Evolutionary conservation across 2,888 invertebrate genomes (phyloP).

Genomic region (Eupelmus urozonus): DNA sequence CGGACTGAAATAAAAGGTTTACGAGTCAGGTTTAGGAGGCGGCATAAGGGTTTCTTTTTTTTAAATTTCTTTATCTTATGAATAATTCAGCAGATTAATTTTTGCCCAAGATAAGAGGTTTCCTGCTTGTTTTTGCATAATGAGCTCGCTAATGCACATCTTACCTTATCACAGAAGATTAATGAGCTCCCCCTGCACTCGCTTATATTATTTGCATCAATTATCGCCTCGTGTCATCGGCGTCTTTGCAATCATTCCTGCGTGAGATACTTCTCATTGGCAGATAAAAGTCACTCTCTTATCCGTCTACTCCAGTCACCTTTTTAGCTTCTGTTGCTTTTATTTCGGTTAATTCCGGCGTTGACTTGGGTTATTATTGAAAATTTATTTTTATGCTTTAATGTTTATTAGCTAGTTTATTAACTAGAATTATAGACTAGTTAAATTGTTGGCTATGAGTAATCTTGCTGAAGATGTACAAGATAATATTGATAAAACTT

Average conservation of each 20-base stretch:
- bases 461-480: too few relatives aligned
- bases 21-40: background rate
- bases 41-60: background rate
- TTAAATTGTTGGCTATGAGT: too few relatives aligned
- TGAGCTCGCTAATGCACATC: conserved; percentile 31
- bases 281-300: conserved; percentile 7
- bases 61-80: conserved; percentile 13
- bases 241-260: background rate
- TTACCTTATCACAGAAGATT: conserved; percentile 41
- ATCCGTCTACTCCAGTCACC: background rate
- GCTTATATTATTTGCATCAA: conserved; percentile 29
- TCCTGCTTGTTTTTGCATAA: conserved; percentile 22
- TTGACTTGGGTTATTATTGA: too few relatives aligned
- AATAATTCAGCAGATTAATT: conserved; percentile 47
- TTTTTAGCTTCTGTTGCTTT: too few relatives aligned
- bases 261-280: background rate
- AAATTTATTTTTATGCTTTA: too few relatives aligned
- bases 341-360: too few relatives aligned
- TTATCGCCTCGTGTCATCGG: conserved; percentile 33
- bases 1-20: background rate
- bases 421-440: too few relatives aligned
- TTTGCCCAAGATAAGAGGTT: conserved; percentile 30
- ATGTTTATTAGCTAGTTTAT: too few relatives aligned
- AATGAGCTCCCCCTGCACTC: conserved; percentile 17
- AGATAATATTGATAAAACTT: too few relatives aligned